Conservation (phyloP, 2,888 invertebrate species). For the Drepanosiphum platanoidis region DNA sequence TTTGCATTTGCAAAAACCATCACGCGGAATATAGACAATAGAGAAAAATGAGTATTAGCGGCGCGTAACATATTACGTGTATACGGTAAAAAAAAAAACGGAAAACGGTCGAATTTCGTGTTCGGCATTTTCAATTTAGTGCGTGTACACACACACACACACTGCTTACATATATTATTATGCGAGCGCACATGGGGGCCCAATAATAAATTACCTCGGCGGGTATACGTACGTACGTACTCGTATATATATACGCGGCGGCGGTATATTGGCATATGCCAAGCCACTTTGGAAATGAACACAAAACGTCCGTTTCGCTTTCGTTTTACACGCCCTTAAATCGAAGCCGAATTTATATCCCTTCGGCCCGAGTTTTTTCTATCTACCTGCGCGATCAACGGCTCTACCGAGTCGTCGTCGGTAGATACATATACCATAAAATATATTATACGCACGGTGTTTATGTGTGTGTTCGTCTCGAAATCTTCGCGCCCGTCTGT, state of each 20-base stretch:
- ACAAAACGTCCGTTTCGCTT: conserved; percentile 35
- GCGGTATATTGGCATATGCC: conserved; percentile 16
- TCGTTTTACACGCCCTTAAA: conserved; percentile 43
- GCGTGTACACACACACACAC: neutral
- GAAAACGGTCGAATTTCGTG: neutral
- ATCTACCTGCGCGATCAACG: conserved; percentile 18
- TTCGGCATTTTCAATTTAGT: conserved; percentile 30
- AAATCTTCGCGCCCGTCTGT: conserved; percentile 1
- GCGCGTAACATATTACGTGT: too few species aligned
- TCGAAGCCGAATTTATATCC: conserved; percentile 47
- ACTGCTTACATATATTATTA: neutral
- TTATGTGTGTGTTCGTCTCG: neutral
- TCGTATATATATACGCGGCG: neutral
- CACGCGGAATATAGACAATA: too few species aligned
- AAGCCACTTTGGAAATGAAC: conserved; percentile 48
- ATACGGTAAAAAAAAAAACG: too few species aligned
- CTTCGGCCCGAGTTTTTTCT: neutral
- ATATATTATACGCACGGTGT: neutral
- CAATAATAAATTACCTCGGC: neutral
- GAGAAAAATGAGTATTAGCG: too few species aligned
- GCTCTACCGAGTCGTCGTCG: neutral
- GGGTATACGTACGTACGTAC: neutral
- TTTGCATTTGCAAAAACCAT: too few species aligned
- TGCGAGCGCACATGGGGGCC: neutral
- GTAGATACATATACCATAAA: neutral